Percentiles rank a stretch among this genome's conserved stretches.
Conservation (phyloP, 2,113 vertebrate species). For the Cebus imitator region DNA sequence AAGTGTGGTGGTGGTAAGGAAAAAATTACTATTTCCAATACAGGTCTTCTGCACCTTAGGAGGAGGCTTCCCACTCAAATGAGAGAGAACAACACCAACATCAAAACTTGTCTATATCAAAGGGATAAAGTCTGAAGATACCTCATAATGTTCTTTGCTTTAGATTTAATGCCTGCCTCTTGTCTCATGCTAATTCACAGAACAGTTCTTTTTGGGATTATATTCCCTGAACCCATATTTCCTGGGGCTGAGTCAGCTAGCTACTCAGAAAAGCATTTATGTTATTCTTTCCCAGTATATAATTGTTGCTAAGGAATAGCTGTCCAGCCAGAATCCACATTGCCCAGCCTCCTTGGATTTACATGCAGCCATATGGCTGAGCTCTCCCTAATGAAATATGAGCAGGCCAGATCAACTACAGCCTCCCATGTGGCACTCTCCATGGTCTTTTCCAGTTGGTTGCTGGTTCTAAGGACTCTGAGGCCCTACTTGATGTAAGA, state of each 20-base stretch:
- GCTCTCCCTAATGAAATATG: not conserved
- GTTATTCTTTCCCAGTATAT: not conserved
- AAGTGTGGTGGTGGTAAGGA: not conserved
- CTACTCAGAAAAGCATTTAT: not conserved
- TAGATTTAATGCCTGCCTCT: not conserved
- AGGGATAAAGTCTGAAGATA: not conserved
- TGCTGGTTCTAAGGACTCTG: not conserved
- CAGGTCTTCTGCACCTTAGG: not conserved
- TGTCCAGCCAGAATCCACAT: not conserved
- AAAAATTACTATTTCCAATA: not conserved
- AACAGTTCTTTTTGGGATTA: not conserved
- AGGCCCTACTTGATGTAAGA: not conserved
- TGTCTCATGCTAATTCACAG: not conserved
- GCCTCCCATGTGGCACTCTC: not conserved
- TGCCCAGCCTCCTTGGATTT: not conserved
- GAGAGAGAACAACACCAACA: not conserved
- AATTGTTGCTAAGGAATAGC: not conserved
- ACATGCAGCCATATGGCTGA: not conserved
- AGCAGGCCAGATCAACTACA: not conserved
- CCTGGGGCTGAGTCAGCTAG: not conserved
- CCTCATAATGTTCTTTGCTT: not conserved
- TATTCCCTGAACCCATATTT: not conserved
- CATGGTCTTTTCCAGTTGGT: not conserved
- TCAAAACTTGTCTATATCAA: not conserved
- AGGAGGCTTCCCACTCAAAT: not conserved